Conservation (phyloP, 2,888 invertebrate species). For the Archips crataeganus region DNA sequence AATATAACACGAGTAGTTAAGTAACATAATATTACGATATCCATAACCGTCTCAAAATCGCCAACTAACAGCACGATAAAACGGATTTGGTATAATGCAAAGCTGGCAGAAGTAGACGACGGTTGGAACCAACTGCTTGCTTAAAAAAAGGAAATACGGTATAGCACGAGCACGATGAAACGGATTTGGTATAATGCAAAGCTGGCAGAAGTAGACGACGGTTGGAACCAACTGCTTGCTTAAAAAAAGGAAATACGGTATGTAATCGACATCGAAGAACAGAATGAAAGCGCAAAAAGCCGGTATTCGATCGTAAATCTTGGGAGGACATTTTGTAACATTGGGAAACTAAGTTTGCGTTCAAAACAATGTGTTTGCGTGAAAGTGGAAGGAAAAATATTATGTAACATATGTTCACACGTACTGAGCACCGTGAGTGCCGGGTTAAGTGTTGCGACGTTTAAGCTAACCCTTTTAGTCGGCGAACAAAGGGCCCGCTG, state of each 20-base stretch:
- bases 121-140: constrained; percentile 17
- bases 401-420: constrained; percentile 60
- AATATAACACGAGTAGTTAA: too few relatives aligned
- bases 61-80: neutral
- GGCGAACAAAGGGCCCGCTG: constrained; percentile 65
- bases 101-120: constrained; percentile 12
- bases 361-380: constrained; percentile 52
- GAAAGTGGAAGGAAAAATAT: constrained; percentile 55
- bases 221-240: constrained; percentile 18
- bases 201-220: constrained; percentile 10
- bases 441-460: constrained; percentile 66
- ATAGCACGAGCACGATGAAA: constrained; percentile 7
- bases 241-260: constrained; percentile 17
- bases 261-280: constrained; percentile 21
- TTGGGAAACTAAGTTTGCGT: constrained; percentile 44
- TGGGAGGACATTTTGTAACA: constrained; percentile 44
- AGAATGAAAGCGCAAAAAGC: constrained; percentile 22
- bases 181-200: constrained; percentile 10
- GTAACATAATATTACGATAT: too few relatives aligned
- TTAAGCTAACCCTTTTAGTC: constrained; percentile 75
- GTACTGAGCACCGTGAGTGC: constrained; percentile 50
- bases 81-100: constrained; percentile 9
- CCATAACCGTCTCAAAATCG: too few relatives aligned
- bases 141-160: constrained; percentile 18
- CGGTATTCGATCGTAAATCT: constrained; percentile 39